Evolutionary conservation across 1,140 invertebrate species (phyloP), one percentile per base, ranked within the genome.

Genomic region (Frieseomelitta varia): DNA sequence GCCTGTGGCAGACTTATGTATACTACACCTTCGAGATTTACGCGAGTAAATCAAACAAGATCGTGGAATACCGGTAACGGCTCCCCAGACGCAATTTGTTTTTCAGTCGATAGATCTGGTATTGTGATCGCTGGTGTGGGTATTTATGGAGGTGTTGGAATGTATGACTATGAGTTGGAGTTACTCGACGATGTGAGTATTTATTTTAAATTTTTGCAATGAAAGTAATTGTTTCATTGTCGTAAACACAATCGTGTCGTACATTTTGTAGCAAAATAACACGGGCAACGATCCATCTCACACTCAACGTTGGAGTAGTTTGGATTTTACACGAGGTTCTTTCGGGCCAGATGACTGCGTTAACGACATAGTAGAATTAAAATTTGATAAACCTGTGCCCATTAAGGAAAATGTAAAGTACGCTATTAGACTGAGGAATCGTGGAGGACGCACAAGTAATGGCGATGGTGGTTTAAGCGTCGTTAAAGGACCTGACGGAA

Each of bases 11-110:
- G 97, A 63, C 96, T 97, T 65, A 95, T 99, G 85, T 97, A 98
- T 71, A 96, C 97, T 63, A 99, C 98, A 4, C 98, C 98, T 0
- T 98, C 97, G 47, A 96, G 99, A 30, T 99, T 99, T 93, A 97
- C 98, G 14, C 96, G 98, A 77, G 97, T 97, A 17, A 99, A 98
- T 93, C 96, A 97, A 90, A 97, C 97, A 61, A 96, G 98, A 63
- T 98, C 98, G 3, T 99, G 99, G 99, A 99, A 99, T 91, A 99
- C 98, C 4, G 98, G 98, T 6, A 99, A 98, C 94, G 99, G 99
- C 56, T 98, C 98, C 39, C 98, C 99, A 0, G 99, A 99, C 95
- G 99, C 99, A 10, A 98, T 99, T 90, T 98, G 98, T 88, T 99
- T 99, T 91, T 97, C 97, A 27, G 99, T 99, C 14, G 99, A 99